phyloP scores from a whole-genome alignment of 2,113 vertebrate species.

The Triplophysa dalaica region DNA sequence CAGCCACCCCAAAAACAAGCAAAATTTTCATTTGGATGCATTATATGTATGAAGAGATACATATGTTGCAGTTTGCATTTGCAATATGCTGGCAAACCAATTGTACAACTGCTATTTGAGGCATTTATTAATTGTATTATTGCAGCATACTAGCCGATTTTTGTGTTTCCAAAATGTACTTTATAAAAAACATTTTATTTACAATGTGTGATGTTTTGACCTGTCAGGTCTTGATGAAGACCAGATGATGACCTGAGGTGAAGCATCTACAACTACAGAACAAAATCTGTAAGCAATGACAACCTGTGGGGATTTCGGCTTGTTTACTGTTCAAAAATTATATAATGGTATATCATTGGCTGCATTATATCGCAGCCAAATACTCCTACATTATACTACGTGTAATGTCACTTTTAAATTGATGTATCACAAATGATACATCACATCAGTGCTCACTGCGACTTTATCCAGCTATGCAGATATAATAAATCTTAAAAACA shows the following conservation, averaged over 20 bases:
- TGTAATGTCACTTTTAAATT: not conserved
- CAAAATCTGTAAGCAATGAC: too few species aligned
- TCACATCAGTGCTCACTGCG: not conserved
- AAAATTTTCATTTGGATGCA: not conserved
- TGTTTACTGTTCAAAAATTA: too few species aligned
- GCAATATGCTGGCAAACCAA: not conserved
- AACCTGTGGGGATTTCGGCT: not conserved
- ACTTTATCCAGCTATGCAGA: not conserved
- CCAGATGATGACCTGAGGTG: too few species aligned
- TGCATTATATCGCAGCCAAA: too few species aligned
- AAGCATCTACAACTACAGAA: too few species aligned
- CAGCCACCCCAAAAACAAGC: not conserved
- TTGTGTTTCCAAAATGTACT: not conserved
- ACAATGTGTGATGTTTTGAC: not conserved
- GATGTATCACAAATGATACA: too few species aligned
- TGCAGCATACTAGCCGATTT: not conserved
- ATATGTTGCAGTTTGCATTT: too few species aligned
- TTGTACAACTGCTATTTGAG: not conserved
- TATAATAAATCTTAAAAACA: not conserved
- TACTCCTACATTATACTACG: too few species aligned
- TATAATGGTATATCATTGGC: too few species aligned
- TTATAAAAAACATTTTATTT: not conserved
- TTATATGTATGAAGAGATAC: too few species aligned
- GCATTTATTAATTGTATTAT: not conserved
- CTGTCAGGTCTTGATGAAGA: too few species aligned